Evolutionary conservation across 2,113 vertebrate genomes (phyloP).

Genomic region (Polyodon spathula): DNA sequence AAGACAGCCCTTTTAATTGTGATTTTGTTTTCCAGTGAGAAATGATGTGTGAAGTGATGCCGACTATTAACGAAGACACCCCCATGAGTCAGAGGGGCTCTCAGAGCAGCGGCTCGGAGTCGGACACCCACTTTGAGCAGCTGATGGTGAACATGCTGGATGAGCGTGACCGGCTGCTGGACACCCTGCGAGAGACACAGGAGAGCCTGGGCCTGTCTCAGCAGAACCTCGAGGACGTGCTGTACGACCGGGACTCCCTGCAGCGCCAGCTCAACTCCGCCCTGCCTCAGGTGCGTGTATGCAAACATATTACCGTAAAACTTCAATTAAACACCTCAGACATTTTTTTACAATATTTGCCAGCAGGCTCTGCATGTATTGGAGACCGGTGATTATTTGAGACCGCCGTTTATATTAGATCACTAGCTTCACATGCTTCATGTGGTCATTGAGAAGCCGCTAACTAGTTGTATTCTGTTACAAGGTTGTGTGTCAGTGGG

Average conservation of each 20-base stretch:
- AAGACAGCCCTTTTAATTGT: too few species aligned
- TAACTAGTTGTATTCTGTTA: too few species aligned
- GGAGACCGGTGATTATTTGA: too few species aligned
- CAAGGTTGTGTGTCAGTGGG: too few species aligned
- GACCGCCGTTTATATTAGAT: too few species aligned
- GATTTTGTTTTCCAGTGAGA: constrained; percentile 42
- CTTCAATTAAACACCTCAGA: too few species aligned
- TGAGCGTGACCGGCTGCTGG: constrained; percentile 90
- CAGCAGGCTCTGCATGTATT: too few species aligned
- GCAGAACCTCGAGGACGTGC: constrained; percentile 92
- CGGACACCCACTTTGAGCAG: constrained; percentile 96
- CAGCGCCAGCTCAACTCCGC: constrained; percentile 95
- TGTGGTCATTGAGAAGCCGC: too few species aligned
- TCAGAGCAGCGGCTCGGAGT: constrained; percentile 90
- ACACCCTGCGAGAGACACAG: constrained; percentile 95
- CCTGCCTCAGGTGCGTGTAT: constrained; percentile 80
- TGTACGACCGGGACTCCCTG: constrained; percentile 90
- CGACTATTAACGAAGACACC: constrained; percentile 98
- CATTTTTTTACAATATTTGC: too few species aligned
- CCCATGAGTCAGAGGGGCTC: constrained; percentile 94
- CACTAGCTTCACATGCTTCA: too few species aligned
- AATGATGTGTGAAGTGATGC: constrained; percentile 99
- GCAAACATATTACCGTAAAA: too few species aligned
- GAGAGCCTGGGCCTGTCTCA: constrained; percentile 91
- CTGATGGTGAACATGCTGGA: constrained; percentile 99